Evolutionary conservation across 2,113 vertebrate species (phyloP).

Genomic region (Eonycteris spelaea): DNA sequence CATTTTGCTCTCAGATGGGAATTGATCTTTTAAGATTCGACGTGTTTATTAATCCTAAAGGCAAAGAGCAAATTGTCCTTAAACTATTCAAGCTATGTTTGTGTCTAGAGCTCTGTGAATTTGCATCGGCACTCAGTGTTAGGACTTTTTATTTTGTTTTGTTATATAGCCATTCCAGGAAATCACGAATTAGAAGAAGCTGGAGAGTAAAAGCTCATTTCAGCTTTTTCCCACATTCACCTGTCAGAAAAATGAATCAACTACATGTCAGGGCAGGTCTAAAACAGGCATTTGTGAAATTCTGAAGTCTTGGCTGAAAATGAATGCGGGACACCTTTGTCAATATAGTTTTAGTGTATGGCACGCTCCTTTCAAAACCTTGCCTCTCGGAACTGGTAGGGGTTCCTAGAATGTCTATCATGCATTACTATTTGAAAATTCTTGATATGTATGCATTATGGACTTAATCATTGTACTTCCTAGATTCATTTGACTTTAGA

Average conservation of each 20-base stretch:
- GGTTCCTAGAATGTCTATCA: neutral
- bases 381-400: neutral
- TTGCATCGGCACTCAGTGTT: neutral
- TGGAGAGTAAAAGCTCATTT: neutral
- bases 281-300: neutral
- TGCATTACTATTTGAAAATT: neutral
- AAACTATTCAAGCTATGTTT: neutral
- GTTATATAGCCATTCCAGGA: neutral
- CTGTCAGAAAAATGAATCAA: neutral
- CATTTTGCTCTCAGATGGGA: neutral
- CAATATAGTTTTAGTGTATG: neutral
- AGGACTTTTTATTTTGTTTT: neutral
- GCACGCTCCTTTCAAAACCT: neutral
- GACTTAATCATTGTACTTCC: neutral
- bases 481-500: neutral
- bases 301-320: slow-evolving; percentile 16
- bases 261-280: slow-evolving; percentile 23
- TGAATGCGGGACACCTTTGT: slow-evolving; percentile 17
- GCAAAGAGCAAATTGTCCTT: neutral
- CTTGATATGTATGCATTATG: neutral
- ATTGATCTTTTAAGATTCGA: neutral
- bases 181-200: neutral
- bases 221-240: neutral
- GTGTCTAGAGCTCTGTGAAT: neutral
- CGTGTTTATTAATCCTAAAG: neutral